Conservation (phyloP, 2,797 vertebrate species). For the Hipposideros larvatus region DNA sequence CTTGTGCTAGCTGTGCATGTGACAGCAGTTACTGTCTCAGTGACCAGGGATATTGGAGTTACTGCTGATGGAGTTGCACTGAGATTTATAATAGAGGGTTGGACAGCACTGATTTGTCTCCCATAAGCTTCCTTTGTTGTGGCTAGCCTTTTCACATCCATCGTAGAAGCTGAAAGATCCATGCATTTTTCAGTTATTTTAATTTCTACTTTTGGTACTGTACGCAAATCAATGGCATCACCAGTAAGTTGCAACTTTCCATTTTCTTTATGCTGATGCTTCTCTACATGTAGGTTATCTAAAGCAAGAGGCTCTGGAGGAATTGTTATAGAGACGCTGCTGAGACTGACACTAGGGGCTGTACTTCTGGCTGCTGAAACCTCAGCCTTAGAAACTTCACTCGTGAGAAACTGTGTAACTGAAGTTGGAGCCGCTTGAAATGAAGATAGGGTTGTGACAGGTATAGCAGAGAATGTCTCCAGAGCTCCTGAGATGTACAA, state of each 20-base stretch:
- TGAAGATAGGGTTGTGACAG: constrained; percentile 89
- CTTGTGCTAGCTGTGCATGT: constrained; percentile 93
- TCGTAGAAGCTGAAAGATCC: constrained; percentile 93
- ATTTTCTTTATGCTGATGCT: constrained; percentile 91
- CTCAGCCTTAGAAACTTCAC: constrained; percentile 92
- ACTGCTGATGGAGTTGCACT: constrained; percentile 91
- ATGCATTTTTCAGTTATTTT: constrained; percentile 93
- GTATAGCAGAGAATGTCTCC: constrained; percentile 91
- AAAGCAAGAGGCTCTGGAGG: constrained; percentile 88
- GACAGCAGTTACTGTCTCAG: constrained; percentile 92
- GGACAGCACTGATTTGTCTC: constrained; percentile 94
- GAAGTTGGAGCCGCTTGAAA: constrained; percentile 88
- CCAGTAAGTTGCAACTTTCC: constrained; percentile 91
- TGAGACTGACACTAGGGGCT: constrained; percentile 87
- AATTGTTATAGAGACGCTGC: constrained; percentile 86
- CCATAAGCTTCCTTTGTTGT: constrained; percentile 88
- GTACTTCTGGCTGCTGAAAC: constrained; percentile 92
- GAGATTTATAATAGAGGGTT: constrained; percentile 96
- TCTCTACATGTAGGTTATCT: constrained; percentile 85
- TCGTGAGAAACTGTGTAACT: constrained; percentile 91
- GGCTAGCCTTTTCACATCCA: constrained; percentile 91
- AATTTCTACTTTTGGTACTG: constrained; percentile 91
- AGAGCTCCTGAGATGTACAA: constrained; percentile 91
- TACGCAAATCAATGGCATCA: constrained; percentile 96
- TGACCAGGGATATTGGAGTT: constrained; percentile 90